Percentiles rank a stretch among this genome's conserved stretches.
Conservation (phyloP, 2,797 vertebrate genomes). For the Artibeus jamaicensis region DNA sequence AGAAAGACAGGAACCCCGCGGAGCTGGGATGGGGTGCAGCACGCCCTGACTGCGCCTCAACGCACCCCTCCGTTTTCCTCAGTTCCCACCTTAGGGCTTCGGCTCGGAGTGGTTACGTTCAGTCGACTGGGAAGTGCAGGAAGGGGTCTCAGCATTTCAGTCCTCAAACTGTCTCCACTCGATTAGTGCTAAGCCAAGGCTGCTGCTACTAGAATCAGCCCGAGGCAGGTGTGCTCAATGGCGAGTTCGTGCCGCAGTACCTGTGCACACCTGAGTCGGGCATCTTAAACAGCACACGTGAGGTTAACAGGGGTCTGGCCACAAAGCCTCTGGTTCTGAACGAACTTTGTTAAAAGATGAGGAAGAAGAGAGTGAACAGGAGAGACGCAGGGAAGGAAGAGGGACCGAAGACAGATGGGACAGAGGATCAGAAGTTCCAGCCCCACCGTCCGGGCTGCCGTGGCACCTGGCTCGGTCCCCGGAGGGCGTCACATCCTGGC, state of each 20-base stretch:
- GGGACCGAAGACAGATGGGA: background rate
- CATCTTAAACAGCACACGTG: background rate
- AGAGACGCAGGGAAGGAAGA: background rate
- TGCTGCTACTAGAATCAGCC: background rate
- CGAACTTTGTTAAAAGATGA: background rate
- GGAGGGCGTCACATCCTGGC: background rate
- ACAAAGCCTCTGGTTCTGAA: background rate
- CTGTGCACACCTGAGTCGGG: background rate
- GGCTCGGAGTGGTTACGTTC: background rate
- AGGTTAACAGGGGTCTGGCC: background rate
- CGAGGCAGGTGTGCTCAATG: background rate
- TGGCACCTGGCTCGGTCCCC: background rate
- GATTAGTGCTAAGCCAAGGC: background rate
- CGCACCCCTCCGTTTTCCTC: background rate
- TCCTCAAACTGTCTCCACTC: background rate
- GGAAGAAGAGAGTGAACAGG: background rate
- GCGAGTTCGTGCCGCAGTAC: background rate
- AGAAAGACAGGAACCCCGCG: background rate
- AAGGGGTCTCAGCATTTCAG: background rate
- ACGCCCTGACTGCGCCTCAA: fast-evolving
- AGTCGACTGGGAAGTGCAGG: background rate
- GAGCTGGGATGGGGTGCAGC: background rate
- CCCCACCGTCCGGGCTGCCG: background rate
- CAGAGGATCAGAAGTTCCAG: background rate
- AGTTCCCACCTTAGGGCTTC: background rate